Evolutionary conservation across 2,113 vertebrate species (phyloP).

Genomic region (Lasiurus borealis): DNA sequence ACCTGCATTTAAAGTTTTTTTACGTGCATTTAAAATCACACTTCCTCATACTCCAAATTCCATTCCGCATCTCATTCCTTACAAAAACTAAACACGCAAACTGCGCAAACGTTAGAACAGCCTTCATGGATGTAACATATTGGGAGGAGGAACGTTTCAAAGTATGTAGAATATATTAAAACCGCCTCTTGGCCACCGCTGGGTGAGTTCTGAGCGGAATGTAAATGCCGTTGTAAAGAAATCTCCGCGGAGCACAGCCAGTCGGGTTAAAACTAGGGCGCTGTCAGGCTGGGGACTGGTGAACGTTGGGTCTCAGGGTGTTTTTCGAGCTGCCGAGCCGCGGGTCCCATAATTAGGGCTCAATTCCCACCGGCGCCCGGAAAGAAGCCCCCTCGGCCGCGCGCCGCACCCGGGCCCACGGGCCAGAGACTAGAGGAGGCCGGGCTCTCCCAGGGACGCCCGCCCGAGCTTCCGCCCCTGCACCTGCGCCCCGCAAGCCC

Average conservation of each 20-base stretch:
- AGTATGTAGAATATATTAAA: neutral
- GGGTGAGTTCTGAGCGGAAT: neutral
- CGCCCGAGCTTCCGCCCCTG: neutral
- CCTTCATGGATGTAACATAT: neutral
- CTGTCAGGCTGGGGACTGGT: no score
- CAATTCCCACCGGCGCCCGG: neutral
- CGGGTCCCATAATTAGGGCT: neutral
- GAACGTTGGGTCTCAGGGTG: neutral
- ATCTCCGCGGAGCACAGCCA: neutral
- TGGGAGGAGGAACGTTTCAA: neutral
- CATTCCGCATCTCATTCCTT: neutral
- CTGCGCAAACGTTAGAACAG: neutral
- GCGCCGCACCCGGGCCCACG: constrained; percentile 32
- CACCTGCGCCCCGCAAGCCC: constrained; percentile 62
- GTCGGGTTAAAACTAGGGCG: neutral
- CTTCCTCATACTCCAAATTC: neutral
- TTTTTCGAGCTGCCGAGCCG: neutral
- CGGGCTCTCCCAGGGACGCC: constrained; percentile 61
- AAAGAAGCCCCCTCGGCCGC: no score
- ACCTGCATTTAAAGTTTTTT: constrained; percentile 25
- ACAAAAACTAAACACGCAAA: constrained; percentile 34
- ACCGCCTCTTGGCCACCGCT: neutral
- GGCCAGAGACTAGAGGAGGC: neutral
- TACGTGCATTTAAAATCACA: constrained; percentile 29
- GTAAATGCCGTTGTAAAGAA: neutral